Conservation (phyloP, 2,888 invertebrate genomes). For the Ophioninae sp. region DNA sequence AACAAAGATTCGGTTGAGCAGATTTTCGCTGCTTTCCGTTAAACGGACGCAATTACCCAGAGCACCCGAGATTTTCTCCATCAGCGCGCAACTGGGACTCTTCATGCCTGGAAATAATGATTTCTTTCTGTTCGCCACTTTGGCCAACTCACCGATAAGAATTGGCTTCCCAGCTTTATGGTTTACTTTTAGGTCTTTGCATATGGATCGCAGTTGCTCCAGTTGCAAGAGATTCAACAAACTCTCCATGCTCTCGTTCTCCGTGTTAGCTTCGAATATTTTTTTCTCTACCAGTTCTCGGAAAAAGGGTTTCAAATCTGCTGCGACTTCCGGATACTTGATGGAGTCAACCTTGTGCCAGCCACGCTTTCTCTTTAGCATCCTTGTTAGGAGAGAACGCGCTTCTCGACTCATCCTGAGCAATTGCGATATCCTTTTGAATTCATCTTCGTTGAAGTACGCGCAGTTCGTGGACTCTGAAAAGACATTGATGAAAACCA, state of each 20-base stretch:
- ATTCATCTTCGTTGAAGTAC: slow-evolving; percentile 73
- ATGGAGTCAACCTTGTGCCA: slow-evolving; percentile 70
- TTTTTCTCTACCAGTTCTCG: slow-evolving; percentile 50
- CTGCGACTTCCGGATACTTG: slow-evolving; percentile 68
- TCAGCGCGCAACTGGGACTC: slow-evolving; percentile 67
- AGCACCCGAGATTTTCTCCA: slow-evolving; percentile 45
- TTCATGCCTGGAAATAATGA: slow-evolving; percentile 70
- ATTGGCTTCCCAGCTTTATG: slow-evolving; percentile 64
- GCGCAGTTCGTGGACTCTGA: slow-evolving; percentile 74
- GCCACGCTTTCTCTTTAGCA: slow-evolving; percentile 71
- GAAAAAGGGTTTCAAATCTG: slow-evolving; percentile 64
- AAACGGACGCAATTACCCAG: slow-evolving; percentile 71
- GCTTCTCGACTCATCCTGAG: slow-evolving; percentile 68
- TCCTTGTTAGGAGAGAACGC: slow-evolving; percentile 73
- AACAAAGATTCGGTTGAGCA: slow-evolving; percentile 73
- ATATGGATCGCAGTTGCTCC: slow-evolving; percentile 70
- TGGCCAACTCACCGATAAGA: slow-evolving; percentile 66
- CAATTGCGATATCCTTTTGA: slow-evolving; percentile 70
- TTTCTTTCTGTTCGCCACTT: slow-evolving; percentile 64
- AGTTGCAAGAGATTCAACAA: slow-evolving; percentile 70
- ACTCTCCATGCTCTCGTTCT: slow-evolving; percentile 58
- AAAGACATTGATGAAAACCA: slow-evolving; percentile 70
- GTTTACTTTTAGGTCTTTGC: slow-evolving; percentile 69
- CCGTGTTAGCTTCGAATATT: slow-evolving; percentile 58
- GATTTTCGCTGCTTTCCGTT: slow-evolving; percentile 61